Evolutionary conservation across 2,888 invertebrate genomes (phyloP), one percentile per base, ranked within the genome.

Genomic region (Achlya flavicornis): DNA sequence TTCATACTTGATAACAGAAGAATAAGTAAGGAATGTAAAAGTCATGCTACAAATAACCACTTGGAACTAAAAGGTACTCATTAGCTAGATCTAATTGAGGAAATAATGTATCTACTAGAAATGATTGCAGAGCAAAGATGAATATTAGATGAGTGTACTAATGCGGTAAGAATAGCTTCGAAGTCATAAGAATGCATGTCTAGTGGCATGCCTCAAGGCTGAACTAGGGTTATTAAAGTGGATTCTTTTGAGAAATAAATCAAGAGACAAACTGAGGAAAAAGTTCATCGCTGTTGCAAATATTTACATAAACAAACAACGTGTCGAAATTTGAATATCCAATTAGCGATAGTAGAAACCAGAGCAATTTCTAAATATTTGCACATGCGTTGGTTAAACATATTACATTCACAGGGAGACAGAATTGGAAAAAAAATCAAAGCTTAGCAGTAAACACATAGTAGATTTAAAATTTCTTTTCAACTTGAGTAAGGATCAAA

Each of bases 81-180:
- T 72, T 82, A 84, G 63, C 70, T 71, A 78, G 84, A 84, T 87
- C 85, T 85, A 84, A 87, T 87, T 85, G 85, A 88, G 84, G 86
- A 87, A 85, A 85, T 79, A 82, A 76, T 70, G 64, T 69, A 65
- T 70, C 75, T 72, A 78, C 64, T 63, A 63, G 64, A 65, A 61
- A 70, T 72, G 66, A 71, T 66, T 38, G 53, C 58, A 41, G 66
- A 71, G 73, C 71, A 75, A 68, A 76, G 70, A 71, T 71, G 76
- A 66, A 70, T 69, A 66, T 70, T 64, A 72, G 64, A 64, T 57
- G 69, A 64, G 63, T 59, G 72, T 53, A 75, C 14, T 58, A 62
- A 32, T 16, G 63, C 33, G 63, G 61, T 70, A 66, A 63, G 64
- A 12, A 64, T 61, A 72, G 70, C 65, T 41, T 53, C 43, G 38